phyloP scores from a whole-genome alignment of 2,888 invertebrate genomes.

The Proisotoma minuta region DNA sequence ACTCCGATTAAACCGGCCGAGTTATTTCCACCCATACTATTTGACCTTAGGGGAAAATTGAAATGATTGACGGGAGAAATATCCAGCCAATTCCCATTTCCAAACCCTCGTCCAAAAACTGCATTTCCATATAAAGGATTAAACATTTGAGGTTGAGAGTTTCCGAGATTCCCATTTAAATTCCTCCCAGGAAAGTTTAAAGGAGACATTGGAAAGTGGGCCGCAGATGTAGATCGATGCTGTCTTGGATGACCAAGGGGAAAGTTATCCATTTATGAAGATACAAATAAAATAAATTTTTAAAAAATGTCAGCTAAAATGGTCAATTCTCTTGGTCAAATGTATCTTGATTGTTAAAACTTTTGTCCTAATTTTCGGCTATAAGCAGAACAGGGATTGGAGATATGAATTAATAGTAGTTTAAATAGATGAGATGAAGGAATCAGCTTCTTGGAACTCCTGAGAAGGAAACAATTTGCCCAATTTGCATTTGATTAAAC shows the following conservation, averaged over 20 bases:
- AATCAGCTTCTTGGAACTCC: too few species aligned
- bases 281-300: neutral
- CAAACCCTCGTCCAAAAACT: neutral
- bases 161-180: neutral
- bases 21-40: neutral
- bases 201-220: slow-evolving; percentile 15
- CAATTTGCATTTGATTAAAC: too few species aligned
- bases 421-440: too few species aligned
- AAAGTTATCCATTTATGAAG: slow-evolving; percentile 35
- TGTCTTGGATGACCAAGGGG: slow-evolving; percentile 32
- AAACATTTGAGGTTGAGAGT: slow-evolving; percentile 11
- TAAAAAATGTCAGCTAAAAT: neutral
- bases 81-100: neutral
- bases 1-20: neutral
- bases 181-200: slow-evolving; percentile 13
- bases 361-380: too few species aligned
- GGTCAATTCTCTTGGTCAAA: neutral
- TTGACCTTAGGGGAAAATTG: slow-evolving; percentile 22
- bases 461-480: too few species aligned
- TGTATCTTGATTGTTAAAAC: too few species aligned
- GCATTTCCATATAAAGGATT: slow-evolving; percentile 3
- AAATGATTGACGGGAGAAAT: slow-evolving; percentile 13
- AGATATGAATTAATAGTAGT: too few species aligned
- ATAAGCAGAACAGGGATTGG: too few species aligned
- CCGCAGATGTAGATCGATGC: slow-evolving; percentile 24